Base-by-base conservation (phyloP, 2,797 vertebrate genomes). In the Rhinella marina region DNA sequence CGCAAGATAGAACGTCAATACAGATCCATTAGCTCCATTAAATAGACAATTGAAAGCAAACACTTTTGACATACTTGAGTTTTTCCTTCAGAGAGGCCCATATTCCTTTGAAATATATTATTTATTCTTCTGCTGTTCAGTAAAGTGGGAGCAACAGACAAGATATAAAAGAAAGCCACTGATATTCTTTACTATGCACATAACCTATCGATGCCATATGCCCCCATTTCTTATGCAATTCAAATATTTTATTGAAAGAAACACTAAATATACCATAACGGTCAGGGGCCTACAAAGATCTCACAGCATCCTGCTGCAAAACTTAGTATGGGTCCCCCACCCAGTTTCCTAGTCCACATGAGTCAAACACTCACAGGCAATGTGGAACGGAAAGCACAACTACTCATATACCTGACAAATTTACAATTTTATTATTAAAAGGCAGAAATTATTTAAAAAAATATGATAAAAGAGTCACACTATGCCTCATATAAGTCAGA, bases 1-100 rank as follows among this genome's bases (percentile, higher is more conserved):
- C 68, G 81, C 81, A 79, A 32, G 70, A 70, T 48, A 84, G 81
- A 83, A 88, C 83, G 84, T 83, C 86, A 87, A 87, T 87, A 87
- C 54, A 66, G 48, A 66, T 82, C 81, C 73, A 84, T 88, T 84
- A 79, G 61, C 52, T 12, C 27, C 62, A 78, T 82, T 84, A 84
- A 61, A 70, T 14, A 83, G 61, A 87, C 85, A 86, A 87, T 82
- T 57, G 70, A 87, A 23, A 76, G 81, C 70, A 87, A 81, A 82
- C 68, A 82, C 25, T 87, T 87, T 23, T 64, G 79, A 62, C 68
- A 81, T 73, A 79, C 61, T 86, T 86, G n/a, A 66, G 48, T 23
- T 62, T 76, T 78, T 68, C 77, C 64, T 64, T 78, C 48, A 7
- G 41, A 68, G n/a, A 79, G 75, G 29, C n/a, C 50, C 73, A 66